Evolutionary conservation across 2,888 invertebrate genomes (phyloP).

Genomic region (Lepidochrysops patricia): DNA sequence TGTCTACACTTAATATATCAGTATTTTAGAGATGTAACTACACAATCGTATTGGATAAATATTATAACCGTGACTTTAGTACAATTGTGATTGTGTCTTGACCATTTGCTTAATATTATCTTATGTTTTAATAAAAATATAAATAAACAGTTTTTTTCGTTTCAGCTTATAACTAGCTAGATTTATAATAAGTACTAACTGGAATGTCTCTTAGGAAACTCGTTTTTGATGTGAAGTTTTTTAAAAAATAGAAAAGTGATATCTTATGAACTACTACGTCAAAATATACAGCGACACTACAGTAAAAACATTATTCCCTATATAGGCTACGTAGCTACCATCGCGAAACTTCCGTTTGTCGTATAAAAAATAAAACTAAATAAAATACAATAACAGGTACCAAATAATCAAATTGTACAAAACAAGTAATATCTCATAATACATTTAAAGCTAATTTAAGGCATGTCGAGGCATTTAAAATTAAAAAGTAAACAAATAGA

Average conservation of each 20-base stretch:
- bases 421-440: constrained; percentile 7
- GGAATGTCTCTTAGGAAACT: not conserved
- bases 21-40: not conserved
- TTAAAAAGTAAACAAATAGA: not conserved
- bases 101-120: not conserved
- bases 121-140: not conserved
- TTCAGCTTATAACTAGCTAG: not conserved
- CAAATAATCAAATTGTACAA: constrained; percentile 7
- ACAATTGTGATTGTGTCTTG: not conserved
- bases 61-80: not conserved
- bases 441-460: constrained; percentile 15
- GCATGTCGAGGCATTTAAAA: not conserved
- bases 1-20: not conserved
- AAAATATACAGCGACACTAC: not conserved
- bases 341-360: not conserved
- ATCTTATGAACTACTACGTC: not conserved
- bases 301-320: not conserved
- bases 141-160: not conserved
- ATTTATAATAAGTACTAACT: not conserved
- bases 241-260: not conserved
- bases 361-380: not conserved
- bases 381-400: not conserved
- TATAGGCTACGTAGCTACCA: not conserved
- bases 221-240: not conserved
- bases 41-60: not conserved